Evolutionary conservation across 2,113 vertebrate species (phyloP).

Genomic region (Nibea albiflora): DNA sequence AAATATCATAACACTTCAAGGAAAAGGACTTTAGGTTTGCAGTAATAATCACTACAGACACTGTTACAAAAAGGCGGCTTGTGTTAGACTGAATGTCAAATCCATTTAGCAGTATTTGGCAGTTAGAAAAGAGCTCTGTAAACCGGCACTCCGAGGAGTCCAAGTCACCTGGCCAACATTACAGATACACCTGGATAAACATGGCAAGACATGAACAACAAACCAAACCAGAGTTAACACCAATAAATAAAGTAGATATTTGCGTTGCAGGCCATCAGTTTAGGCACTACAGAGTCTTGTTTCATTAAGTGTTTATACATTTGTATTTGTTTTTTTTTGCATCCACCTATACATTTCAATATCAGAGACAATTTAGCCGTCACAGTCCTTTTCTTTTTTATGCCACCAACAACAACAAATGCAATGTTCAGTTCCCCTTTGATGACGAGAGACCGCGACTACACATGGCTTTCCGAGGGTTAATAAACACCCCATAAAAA

Average conservation of each 20-base stretch:
- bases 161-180: background rate
- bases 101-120: background rate
- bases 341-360: background rate
- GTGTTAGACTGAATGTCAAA: background rate
- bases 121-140: background rate
- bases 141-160: background rate
- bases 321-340: background rate
- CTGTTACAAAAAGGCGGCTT: background rate
- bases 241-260: background rate
- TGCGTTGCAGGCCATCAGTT: background rate
- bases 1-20: background rate
- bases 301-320: background rate
- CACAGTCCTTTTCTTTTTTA: background rate
- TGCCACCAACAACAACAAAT: constrained; percentile 15
- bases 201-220: background rate
- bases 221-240: background rate
- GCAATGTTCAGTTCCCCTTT: constrained; percentile 11
- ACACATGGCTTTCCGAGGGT: constrained; percentile 10
- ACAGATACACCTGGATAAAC: background rate
- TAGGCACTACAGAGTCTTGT: background rate
- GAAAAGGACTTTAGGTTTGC: background rate
- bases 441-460: constrained; percentile 12
- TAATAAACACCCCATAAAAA: constrained; percentile 49
- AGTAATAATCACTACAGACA: background rate
- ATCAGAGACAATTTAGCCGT: background rate